These are phyloP conservation scores for Peromyscus maniculatus DNA, from an alignment of 2,113 vertebrate species.

Conservation along the genomic window DNA sequence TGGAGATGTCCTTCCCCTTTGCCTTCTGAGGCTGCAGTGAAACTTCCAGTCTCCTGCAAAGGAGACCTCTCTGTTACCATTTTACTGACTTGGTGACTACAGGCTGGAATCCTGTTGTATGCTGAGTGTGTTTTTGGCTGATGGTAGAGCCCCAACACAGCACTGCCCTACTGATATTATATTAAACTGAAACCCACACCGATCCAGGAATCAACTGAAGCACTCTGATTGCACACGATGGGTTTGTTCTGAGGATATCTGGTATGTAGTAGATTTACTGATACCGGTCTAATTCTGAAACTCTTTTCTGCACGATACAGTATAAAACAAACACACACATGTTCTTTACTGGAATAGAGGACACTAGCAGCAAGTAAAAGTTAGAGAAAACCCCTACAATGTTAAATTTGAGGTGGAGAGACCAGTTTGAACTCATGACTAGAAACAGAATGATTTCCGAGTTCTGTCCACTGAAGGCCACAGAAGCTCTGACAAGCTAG, in stretches of 20 bases:
- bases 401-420: constrained; percentile 8
- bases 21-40: background rate
- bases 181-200: background rate
- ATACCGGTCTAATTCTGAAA: constrained; percentile 51
- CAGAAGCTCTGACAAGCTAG: background rate
- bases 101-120: background rate
- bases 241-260: background rate
- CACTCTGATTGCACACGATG: background rate
- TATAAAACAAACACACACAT: constrained; percentile 2
- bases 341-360: constrained; percentile 24
- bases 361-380: constrained; percentile 18
- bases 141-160: background rate
- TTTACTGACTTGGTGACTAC: background rate
- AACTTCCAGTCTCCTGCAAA: background rate
- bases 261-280: background rate
- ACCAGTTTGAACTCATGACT: background rate
- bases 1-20: background rate
- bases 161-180: background rate
- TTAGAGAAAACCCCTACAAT: background rate
- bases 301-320: background rate
- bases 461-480: background rate
- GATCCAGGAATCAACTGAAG: background rate
- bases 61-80: background rate
- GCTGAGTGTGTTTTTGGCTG: background rate
- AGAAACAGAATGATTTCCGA: background rate